Evolutionary conservation across 1,140 invertebrate species (phyloP).

Genomic region (Mya arenaria): DNA sequence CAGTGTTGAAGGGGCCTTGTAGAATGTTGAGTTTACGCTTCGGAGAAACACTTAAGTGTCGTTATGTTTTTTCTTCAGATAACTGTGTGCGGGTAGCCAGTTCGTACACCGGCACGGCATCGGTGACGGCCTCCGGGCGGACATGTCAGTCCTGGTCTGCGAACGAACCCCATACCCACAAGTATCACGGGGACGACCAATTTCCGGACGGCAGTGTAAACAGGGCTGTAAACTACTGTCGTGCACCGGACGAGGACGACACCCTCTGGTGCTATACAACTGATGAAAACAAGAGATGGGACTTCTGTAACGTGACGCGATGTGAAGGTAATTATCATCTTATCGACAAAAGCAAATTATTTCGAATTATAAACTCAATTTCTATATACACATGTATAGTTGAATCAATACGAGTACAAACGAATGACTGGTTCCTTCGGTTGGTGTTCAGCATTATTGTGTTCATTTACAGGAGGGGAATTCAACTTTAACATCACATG

Average conservation of each 20-base stretch:
- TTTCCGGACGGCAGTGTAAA: slow-evolving; percentile 90
- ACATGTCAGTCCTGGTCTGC: slow-evolving; percentile 64
- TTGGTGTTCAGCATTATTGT: neutral
- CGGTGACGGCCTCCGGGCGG: slow-evolving; percentile 42
- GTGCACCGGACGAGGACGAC: slow-evolving; percentile 96
- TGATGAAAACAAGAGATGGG: slow-evolving; percentile 83
- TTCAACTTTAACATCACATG: slow-evolving; percentile 31
- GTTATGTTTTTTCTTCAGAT: neutral
- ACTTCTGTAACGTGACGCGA: slow-evolving; percentile 40
- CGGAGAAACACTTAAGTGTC: too few relatives aligned
- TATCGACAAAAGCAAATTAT: neutral
- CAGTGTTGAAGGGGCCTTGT: too few relatives aligned
- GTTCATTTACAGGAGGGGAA: neutral
- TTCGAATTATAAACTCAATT: neutral
- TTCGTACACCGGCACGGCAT: slow-evolving; percentile 54
- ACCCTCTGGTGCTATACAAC: slow-evolving; percentile 97
- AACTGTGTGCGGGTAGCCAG: slow-evolving; percentile 19
- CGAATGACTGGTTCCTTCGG: neutral
- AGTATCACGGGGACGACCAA: slow-evolving; percentile 84
- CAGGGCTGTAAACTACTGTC: slow-evolving; percentile 94
- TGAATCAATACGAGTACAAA: neutral
- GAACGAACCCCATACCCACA: slow-evolving; percentile 56
- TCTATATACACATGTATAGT: neutral
- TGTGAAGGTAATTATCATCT: neutral
- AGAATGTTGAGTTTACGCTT: too few relatives aligned